A percentile compares a stretch with the other conserved stretches of the same genome.
Conservation (phyloP, 1,140 invertebrate species). For the Atta texana region DNA sequence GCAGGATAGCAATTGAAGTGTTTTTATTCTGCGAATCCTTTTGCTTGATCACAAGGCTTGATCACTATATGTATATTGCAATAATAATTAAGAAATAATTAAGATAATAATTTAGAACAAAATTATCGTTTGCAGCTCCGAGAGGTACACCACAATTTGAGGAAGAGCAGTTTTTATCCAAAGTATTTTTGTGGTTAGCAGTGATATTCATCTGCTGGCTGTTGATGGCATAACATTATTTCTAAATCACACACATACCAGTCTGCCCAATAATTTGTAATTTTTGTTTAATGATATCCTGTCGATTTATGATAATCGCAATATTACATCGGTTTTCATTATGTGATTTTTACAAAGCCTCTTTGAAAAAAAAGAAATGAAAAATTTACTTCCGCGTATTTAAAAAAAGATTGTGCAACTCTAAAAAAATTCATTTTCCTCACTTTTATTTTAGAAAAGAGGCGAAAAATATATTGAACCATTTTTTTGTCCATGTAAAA, state of each 20-base stretch:
- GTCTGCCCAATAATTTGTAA: conserved; percentile 63
- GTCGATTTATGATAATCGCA: conserved; percentile 63
- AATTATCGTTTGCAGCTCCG: conserved; percentile 88
- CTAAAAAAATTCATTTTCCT: neutral
- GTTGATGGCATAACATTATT: conserved; percentile 92
- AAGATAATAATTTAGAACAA: neutral
- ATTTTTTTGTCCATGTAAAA: neutral
- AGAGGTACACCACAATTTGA: conserved; percentile 94
- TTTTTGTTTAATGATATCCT: conserved; percentile 34
- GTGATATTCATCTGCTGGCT: conserved; percentile 97
- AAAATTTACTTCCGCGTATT: neutral
- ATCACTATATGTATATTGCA: neutral
- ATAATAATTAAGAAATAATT: neutral
- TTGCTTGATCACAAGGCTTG: too few relatives aligned
- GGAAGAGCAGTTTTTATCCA: conserved; percentile 97
- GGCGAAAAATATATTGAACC: neutral
- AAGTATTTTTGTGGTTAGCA: conserved; percentile 97
- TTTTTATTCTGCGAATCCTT: too few relatives aligned
- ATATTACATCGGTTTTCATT: conserved; percentile 65
- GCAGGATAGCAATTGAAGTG: too few relatives aligned
- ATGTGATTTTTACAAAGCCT: conserved; percentile 34
- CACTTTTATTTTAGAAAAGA: conserved; percentile 15
- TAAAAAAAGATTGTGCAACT: neutral
- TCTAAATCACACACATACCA: conserved; percentile 43
- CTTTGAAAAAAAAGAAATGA: neutral